phyloP scores from a whole-genome alignment of 2,888 invertebrate species.

The Cerastis rubricosa region DNA sequence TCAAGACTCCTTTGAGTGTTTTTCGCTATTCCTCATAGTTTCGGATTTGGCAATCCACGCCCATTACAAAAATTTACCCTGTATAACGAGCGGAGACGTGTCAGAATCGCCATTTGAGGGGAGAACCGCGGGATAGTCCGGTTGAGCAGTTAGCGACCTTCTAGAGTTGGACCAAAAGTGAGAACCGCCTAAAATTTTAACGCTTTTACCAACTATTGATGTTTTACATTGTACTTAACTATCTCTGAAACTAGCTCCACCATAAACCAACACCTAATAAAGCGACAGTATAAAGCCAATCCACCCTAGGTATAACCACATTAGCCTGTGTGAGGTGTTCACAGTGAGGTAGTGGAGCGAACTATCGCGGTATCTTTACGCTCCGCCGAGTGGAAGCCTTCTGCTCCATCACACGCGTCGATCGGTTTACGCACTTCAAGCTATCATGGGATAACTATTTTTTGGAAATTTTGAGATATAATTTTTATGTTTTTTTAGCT shows the following conservation, averaged over 20 bases:
- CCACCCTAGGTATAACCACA: slow-evolving; percentile 50
- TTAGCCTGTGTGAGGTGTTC: slow-evolving; percentile 58
- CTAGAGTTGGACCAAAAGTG: no score
- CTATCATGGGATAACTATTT: slow-evolving; percentile 41
- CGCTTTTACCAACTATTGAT: not conserved
- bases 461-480: slow-evolving; percentile 18
- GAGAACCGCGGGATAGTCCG: no score
- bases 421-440: slow-evolving; percentile 71
- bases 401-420: slow-evolving; percentile 83
- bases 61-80: no score
- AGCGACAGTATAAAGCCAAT: slow-evolving; percentile 24
- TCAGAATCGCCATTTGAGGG: no score
- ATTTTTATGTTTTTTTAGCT: no score
- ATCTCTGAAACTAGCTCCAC: not conserved
- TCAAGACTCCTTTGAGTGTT: no score
- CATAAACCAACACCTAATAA: slow-evolving; percentile 28
- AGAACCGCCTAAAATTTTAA: not conserved
- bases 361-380: slow-evolving; percentile 89
- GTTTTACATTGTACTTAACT: not conserved
- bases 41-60: no score
- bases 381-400: slow-evolving; percentile 85
- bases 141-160: no score
- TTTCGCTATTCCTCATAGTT: no score
- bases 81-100: no score
- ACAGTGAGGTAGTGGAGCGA: slow-evolving; percentile 86